A percentile compares a stretch with the other conserved stretches of the same genome.
phyloP scores from a whole-genome alignment of 1,140 invertebrate species.

The Philotrypesis tridentata region DNA sequence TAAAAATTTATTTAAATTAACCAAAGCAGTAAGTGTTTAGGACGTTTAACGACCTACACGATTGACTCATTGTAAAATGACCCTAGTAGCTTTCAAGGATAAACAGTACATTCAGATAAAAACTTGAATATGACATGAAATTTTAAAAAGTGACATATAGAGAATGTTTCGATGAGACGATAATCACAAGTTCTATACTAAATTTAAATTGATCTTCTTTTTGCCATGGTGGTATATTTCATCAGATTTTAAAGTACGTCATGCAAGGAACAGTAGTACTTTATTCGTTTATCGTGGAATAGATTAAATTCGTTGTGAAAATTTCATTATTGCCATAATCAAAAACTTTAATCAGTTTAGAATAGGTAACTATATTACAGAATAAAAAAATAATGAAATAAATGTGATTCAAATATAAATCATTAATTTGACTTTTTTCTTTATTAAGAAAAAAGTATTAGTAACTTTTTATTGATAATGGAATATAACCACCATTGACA shows the following conservation, averaged over 20 bases:
- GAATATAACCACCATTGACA: slow-evolving; percentile 40
- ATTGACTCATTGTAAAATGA: slow-evolving; percentile 33
- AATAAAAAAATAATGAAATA: not conserved
- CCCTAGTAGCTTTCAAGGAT: slow-evolving; percentile 13
- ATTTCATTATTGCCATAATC: slow-evolving; percentile 19
- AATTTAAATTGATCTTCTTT: slow-evolving; percentile 23
- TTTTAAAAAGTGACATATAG: slow-evolving; percentile 33
- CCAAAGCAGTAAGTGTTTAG: slow-evolving; percentile 16
- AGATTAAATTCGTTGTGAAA: slow-evolving; percentile 31
- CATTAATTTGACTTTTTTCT: slow-evolving; percentile 1
- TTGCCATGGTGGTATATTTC: slow-evolving; percentile 38
- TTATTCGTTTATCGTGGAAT: slow-evolving; percentile 5
- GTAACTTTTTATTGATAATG: slow-evolving; percentile 32
- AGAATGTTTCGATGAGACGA: slow-evolving; percentile 33
- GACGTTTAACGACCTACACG: slow-evolving; percentile 20
- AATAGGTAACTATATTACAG: not conserved
- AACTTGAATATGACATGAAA: slow-evolving; percentile 40
- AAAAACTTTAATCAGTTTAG: slow-evolving; percentile 2
- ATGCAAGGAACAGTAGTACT: not conserved
- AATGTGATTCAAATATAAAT: not conserved
- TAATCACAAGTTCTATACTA: slow-evolving; percentile 39
- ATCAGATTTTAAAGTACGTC: slow-evolving; percentile 13
- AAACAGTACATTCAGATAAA: slow-evolving; percentile 49
- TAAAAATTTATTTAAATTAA: slow-evolving; percentile 32
- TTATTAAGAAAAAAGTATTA: slow-evolving; percentile 5